Conservation (phyloP, 2,888 invertebrate genomes). For the Norana najaformis region DNA sequence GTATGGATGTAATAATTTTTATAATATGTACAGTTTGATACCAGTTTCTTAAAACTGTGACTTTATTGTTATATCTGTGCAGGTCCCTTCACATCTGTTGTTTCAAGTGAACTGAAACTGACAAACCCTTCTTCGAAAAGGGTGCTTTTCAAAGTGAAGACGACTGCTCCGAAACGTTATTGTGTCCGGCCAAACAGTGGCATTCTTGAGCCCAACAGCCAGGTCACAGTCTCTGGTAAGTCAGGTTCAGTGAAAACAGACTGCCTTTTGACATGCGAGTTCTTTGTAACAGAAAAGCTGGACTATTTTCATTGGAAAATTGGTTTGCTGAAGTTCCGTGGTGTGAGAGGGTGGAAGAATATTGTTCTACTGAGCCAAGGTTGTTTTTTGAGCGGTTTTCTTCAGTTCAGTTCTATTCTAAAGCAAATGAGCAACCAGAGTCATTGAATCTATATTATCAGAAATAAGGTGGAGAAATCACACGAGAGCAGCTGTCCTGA, state of each 20-base stretch:
- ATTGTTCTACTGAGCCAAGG: not conserved
- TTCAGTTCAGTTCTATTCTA: not conserved
- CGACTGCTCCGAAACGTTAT: slow-evolving; percentile 97
- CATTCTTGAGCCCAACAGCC: slow-evolving; percentile 74
- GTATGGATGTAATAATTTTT: no score
- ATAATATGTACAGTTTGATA: no score
- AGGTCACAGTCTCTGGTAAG: slow-evolving; percentile 77
- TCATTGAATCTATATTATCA: not conserved
- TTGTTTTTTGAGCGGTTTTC: not conserved
- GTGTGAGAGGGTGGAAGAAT: not conserved
- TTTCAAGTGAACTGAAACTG: slow-evolving; percentile 85
- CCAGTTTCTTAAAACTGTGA: not conserved
- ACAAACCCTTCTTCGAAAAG: slow-evolving; percentile 82
- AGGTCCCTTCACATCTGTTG: slow-evolving; percentile 81
- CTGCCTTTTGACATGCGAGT: not conserved
- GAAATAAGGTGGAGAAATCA: not conserved
- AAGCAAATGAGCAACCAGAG: not conserved
- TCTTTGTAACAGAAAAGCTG: not conserved
- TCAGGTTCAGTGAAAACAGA: not conserved
- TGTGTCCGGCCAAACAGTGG: slow-evolving; percentile 99
- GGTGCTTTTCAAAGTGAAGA: slow-evolving; percentile 98
- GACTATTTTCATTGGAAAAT: not conserved
- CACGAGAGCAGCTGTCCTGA: not conserved
- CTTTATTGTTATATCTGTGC: not conserved
- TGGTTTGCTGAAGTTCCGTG: not conserved